phyloP scores from a whole-genome alignment of 1,140 invertebrate genomes.

The Medauroidea extradentata region DNA sequence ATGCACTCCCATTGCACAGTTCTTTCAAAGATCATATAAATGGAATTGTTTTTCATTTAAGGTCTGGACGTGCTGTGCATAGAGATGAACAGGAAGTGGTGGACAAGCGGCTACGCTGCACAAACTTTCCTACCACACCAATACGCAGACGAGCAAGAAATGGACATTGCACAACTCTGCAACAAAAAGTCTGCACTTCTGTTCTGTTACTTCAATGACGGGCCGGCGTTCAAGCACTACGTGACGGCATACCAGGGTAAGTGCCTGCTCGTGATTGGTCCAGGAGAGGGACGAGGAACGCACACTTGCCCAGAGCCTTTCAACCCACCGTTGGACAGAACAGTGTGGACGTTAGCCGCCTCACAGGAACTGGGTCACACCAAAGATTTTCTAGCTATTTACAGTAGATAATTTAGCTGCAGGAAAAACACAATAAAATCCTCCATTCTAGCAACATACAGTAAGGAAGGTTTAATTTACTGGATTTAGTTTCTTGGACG shows the following conservation, averaged over 20 bases:
- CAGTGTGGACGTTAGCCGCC: constrained; percentile 35
- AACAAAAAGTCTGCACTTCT: constrained; percentile 51
- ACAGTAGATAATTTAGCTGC: constrained; percentile 41
- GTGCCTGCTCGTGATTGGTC: constrained; percentile 64
- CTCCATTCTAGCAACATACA: too few species aligned
- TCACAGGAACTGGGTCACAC: constrained; percentile 42
- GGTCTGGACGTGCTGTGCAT: constrained; percentile 47
- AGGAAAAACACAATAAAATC: too few species aligned
- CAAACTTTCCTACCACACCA: constrained; percentile 48
- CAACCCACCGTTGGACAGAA: constrained; percentile 38
- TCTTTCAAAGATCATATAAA: too few species aligned
- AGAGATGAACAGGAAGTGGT: constrained; percentile 58
- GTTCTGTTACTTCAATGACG: constrained; percentile 74
- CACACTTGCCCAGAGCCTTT: constrained; percentile 64
- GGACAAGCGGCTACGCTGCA: constrained; percentile 54
- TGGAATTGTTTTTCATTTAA: constrained; percentile 30
- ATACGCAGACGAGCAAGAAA: constrained; percentile 38
- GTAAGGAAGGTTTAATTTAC: too few species aligned
- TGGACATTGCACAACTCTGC: constrained; percentile 25
- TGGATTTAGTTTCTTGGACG: too few species aligned
- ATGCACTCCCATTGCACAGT: too few species aligned
- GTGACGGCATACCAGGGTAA: constrained; percentile 54
- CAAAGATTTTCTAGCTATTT: constrained; percentile 49
- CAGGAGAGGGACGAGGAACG: constrained; percentile 54
- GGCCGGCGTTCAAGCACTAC: constrained; percentile 59